Evolutionary conservation across 2,113 vertebrate species (phyloP).

Genomic region (Sebastes schlegelii): DNA sequence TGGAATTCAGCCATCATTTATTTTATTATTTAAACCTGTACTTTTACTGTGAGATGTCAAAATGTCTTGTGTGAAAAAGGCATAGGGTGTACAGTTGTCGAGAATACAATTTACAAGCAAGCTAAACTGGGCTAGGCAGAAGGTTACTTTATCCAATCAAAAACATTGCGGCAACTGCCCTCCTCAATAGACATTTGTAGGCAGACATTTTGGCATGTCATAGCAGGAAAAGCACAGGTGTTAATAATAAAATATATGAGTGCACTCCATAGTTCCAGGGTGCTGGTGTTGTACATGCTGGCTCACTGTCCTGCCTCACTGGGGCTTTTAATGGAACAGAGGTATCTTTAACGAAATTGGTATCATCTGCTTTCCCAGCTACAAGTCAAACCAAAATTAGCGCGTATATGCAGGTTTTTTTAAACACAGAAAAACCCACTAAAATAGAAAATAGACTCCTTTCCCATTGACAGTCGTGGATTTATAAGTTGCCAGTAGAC

Average conservation of each 20-base stretch:
- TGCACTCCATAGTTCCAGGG: not conserved
- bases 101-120: not conserved
- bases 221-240: not conserved
- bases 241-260: not conserved
- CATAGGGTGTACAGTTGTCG: not conserved
- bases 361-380: not conserved
- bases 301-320: not conserved
- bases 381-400: not conserved
- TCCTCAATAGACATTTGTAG: not conserved
- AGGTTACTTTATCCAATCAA: not conserved
- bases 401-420: too few species aligned
- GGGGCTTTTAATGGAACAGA: not conserved
- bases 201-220: not conserved
- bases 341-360: not conserved
- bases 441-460: too few species aligned
- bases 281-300: not conserved
- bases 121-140: not conserved
- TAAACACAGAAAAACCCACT: too few species aligned
- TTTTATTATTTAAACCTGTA: too few species aligned
- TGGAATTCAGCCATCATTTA: too few species aligned
- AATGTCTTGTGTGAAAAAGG: too few species aligned
- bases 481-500: too few species aligned
- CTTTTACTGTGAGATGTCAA: too few species aligned
- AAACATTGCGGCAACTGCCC: not conserved
- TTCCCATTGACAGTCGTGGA: too few species aligned